Evolutionary conservation across 1,140 invertebrate species (phyloP), one percentile per base, ranked within the genome.

Genomic region (Drosophila funebris): DNA sequence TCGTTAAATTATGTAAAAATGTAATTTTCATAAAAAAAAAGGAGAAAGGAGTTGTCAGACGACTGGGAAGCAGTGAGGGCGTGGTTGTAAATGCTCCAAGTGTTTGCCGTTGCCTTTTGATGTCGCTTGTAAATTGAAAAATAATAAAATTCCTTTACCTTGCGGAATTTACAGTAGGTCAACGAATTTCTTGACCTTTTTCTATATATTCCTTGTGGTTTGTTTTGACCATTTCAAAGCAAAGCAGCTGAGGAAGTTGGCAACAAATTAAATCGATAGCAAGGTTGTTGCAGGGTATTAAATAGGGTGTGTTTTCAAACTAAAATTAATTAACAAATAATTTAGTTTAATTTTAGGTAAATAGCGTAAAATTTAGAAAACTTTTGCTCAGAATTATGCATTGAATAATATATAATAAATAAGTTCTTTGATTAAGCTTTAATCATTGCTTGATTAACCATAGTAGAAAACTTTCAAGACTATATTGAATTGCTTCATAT

Each of bases 1-100:
- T 61, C 78, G 54, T 78, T 82, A 78, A 83, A 82, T 82, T 82
- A 83, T 82, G 78, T 82, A 78, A 83, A 81, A 82, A 83, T 83
- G 81, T 74, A 83, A 78, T 74, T 74, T 77, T 70, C 60, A 56
- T 66, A 41, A 70, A 71, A 63, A 63, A 69, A 64, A 56, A 24
- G 54, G 9, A 27, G 7, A 22, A 44, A 13, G 9, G 6, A 14
- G 20, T 11, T 31, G 13, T 13, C n/a, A 13, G 27, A 1, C 18
- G 29, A 8, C 1, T 8, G 18, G 39, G 8, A 0, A 7, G n/a
- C 3, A 2, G 7, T n/a, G 9, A n/a, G 18, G 33, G 33, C 56
- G 50, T 61, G 52, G 67, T 57, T 73, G 74, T 63, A 73, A 82
- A 73, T 81, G 64, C 53, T 71, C 7, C 53, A 72, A 68, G 52